These are phyloP conservation scores for Pangasius larnaudii DNA, from an alignment of 2,797 vertebrate genomes.

Conservation along the genomic window DNA sequence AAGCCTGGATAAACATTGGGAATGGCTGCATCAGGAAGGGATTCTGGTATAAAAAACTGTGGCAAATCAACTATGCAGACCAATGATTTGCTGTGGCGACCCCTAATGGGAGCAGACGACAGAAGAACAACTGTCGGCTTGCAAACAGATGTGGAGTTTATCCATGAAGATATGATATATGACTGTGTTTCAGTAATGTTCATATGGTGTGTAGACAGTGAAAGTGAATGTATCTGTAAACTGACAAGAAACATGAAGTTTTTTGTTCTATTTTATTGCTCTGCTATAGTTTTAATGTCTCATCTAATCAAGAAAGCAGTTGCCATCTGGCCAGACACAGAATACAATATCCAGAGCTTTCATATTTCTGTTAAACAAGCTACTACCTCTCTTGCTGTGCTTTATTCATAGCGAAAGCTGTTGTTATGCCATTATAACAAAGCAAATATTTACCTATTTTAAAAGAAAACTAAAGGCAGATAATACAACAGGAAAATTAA, in stretches of 20 bases:
- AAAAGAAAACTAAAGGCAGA: conserved; percentile 9
- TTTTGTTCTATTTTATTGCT: conserved; percentile 29
- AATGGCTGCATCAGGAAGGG: no score
- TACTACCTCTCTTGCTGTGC: background rate
- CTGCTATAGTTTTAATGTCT: conserved; percentile 15
- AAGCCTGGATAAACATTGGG: no score
- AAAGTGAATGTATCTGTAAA: background rate
- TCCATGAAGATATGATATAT: background rate
- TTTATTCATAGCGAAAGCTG: background rate
- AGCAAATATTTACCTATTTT: conserved; percentile 27
- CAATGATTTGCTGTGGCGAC: no score
- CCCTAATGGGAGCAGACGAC: no score
- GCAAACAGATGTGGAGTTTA: background rate
- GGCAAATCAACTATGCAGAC: no score
- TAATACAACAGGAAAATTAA: conserved; percentile 3
- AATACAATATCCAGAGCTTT: conserved; percentile 25
- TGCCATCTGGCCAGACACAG: background rate
- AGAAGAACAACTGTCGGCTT: no score
- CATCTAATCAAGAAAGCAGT: background rate
- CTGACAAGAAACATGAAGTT: background rate
- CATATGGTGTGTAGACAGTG: background rate
- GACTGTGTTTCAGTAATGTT: background rate
- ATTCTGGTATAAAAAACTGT: no score
- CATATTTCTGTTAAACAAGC: background rate
- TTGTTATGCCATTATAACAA: conserved; percentile 20